Base-by-base conservation (phyloP, 1,140 invertebrate genomes). In the Drosophila nannoptera region DNA sequence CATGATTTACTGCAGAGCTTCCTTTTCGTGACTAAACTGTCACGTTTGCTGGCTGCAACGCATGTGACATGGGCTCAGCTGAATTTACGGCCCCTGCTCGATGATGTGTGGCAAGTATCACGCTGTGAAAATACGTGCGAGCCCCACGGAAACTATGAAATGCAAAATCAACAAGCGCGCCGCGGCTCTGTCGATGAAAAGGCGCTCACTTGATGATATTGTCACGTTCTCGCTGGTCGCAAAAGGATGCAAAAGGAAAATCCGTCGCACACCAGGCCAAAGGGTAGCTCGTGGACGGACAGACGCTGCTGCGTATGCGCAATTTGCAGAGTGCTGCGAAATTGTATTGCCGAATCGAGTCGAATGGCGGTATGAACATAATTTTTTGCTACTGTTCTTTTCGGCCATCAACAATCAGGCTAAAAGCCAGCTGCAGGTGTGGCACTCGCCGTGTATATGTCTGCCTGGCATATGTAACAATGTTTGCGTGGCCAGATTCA, bases 401-500 rank as follows among this genome's bases (percentile, higher is more conserved):
- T 33, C 35, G 46, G 59, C 38, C 68, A 80, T 78, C 73, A 86
- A 86, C 81, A 84, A 78, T 86, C 81, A 84, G 63, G 77, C 80
- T 86, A 86, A 84, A 87, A 77, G 81, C 81, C 63, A 74, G 65
- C 63, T 76, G 55, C 80, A 84, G 76, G 78, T 84, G 71, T 66
- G 68, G 40, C 60, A 36, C 33, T 42, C 31, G 4, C 11, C 11
- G 5, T 14, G 0, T 43, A 12, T 55, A 59, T 69, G 62, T 62
- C 46, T 63, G 46, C 52, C 11, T 63, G 72, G 81, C 81, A 84
- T 84, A 81, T 84, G 81, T 86, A 86, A 86, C 81, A 77, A 65
- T 86, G 81, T 86, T 86, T 86, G 81, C 81, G 53, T 52, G 77
- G 73, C 73, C 82, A 86, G 81, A 86, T 86, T 86, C 82, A 86